phyloP scores from a whole-genome alignment of 92 coral and sea anemone genomes.

The Nematostella vectensis region DNA sequence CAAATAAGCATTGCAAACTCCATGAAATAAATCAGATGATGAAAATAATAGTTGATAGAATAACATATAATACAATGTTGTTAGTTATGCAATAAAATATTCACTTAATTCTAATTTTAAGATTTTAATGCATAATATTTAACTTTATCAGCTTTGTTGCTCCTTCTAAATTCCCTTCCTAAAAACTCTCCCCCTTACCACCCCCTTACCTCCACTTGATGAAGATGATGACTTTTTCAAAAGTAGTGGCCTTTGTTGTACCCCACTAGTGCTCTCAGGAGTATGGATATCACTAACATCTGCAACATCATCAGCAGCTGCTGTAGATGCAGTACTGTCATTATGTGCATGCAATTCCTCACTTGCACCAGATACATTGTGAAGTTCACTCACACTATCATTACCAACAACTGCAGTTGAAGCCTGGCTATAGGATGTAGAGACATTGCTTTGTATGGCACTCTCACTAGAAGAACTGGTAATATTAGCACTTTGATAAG shows the following conservation, averaged over 20 bases:
- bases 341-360: background rate
- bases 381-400: background rate
- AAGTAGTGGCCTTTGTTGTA: constrained; percentile 16
- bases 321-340: background rate
- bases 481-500: too few species aligned
- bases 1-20: too few species aligned
- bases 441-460: constrained; percentile 2
- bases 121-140: too few species aligned
- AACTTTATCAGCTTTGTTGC: too few species aligned
- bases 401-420: constrained; percentile 56
- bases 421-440: constrained; percentile 49
- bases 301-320: constrained; percentile 22
- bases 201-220: constrained; percentile 36
- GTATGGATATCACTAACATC: constrained; percentile 26
- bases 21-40: too few species aligned
- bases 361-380: background rate
- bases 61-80: too few species aligned
- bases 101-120: too few species aligned
- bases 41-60: too few species aligned
- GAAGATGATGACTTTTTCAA: constrained; percentile 39
- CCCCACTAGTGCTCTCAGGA: constrained; percentile 23
- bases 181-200: too few species aligned
- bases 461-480: background rate
- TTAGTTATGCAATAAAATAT: too few species aligned
- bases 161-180: too few species aligned